Conservation (phyloP, 2,888 invertebrate species). For the Agrenia bidenticulata region DNA sequence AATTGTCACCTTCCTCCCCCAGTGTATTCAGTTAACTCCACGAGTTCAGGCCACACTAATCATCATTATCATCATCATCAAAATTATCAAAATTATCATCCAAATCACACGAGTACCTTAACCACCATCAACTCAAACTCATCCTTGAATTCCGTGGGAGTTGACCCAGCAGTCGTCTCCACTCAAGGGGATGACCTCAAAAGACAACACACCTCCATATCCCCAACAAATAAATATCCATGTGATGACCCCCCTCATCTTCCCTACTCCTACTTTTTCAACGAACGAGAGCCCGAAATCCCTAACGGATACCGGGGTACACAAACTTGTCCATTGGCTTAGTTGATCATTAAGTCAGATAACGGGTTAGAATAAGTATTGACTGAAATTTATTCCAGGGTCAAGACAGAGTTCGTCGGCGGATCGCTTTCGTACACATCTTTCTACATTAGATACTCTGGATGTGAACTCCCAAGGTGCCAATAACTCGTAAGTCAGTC, state of each 20-base stretch:
- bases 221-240: neutral
- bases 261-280: slow-evolving; percentile 12
- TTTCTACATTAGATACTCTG: too few relatives aligned
- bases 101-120: slow-evolving; percentile 11
- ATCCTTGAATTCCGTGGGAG: slow-evolving; percentile 1
- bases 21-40: neutral
- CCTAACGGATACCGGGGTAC: neutral
- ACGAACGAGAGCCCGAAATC: neutral
- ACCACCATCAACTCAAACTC: slow-evolving; percentile 8
- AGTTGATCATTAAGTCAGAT: too few relatives aligned
- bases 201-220: neutral
- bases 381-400: too few relatives aligned
- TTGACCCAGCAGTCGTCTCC: neutral
- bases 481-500: too few relatives aligned
- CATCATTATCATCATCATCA: too few relatives aligned
- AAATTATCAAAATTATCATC: neutral
- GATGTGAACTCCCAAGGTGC: too few relatives aligned
- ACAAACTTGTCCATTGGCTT: too few relatives aligned
- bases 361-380: too few relatives aligned
- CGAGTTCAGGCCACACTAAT: too few relatives aligned
- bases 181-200: neutral
- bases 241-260: neutral
- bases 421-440: too few relatives aligned
- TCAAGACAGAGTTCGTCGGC: too few relatives aligned
- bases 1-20: neutral